Percentiles rank a stretch among this genome's conserved stretches.
phyloP scores from a whole-genome alignment of 2,797 vertebrate genomes.

The Notoglanidium macrostoma region DNA sequence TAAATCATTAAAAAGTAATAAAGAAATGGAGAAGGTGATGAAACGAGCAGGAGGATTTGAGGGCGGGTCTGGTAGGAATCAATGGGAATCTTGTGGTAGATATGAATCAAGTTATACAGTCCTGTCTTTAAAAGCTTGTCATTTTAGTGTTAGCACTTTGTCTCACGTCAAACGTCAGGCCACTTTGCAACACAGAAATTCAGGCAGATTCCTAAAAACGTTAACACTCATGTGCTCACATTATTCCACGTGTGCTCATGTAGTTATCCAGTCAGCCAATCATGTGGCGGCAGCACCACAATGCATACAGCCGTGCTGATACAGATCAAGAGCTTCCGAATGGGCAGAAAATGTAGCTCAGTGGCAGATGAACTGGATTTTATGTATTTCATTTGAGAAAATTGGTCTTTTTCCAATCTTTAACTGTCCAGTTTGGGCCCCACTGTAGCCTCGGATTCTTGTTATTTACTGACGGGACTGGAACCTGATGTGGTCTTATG shows the following conservation, averaged over 20 bases:
- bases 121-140: not conserved
- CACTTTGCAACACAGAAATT: not conserved
- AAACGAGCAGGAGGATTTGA: too few relatives aligned
- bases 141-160: not conserved
- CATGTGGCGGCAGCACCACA: not conserved
- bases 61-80: too few relatives aligned
- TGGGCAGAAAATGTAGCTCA: not conserved
- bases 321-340: not conserved
- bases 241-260: not conserved
- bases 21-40: too few relatives aligned
- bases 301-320: not conserved
- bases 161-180: not conserved
- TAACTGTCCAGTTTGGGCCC: not conserved
- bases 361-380: not conserved
- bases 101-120: not conserved
- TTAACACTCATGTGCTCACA: not conserved
- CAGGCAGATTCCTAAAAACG: not conserved
- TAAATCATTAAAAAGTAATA: too few relatives aligned
- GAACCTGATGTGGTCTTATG: not conserved
- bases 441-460: not conserved
- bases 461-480: not conserved
- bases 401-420: not conserved
- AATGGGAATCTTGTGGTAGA: too few relatives aligned
- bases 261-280: not conserved
- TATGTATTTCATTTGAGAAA: not conserved